phyloP scores from a whole-genome alignment of 2,888 invertebrate genomes.

The Lochmaea crataegi region DNA sequence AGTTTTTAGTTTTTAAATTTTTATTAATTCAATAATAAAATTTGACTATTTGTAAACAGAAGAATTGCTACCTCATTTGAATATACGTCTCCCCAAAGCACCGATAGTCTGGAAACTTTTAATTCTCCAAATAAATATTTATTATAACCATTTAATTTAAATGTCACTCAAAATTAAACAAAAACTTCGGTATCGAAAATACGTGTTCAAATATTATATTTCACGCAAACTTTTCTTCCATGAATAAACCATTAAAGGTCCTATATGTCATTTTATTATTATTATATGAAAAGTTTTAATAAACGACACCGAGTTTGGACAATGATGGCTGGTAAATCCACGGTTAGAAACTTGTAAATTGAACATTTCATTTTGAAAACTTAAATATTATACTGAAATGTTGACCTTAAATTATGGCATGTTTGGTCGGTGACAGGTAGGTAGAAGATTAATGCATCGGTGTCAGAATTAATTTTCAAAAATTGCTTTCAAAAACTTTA shows the following conservation, averaged over 20 bases:
- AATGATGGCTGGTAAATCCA: not conserved
- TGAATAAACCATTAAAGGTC: conserved; percentile 31
- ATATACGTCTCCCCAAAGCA: not conserved
- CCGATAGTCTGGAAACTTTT: conserved; percentile 14
- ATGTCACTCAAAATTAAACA: conserved; percentile 32
- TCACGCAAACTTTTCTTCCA: conserved; percentile 29
- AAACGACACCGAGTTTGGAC: conserved; percentile 16
- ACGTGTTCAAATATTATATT: conserved; percentile 25
- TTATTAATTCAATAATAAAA: too few relatives aligned
- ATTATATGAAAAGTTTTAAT: conserved; percentile 29
- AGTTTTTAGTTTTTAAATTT: too few relatives aligned
- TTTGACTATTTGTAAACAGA: not conserved
- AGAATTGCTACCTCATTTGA: not conserved
- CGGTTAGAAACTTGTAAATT: not conserved
- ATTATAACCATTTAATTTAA: conserved; percentile 22
- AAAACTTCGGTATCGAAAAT: conserved; percentile 30
- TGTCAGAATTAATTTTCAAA: not conserved
- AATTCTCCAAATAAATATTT: not conserved
- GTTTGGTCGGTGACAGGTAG: not conserved
- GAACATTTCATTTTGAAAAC: conserved; percentile 15
- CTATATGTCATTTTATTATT: conserved; percentile 26
- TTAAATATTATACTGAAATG: not conserved
- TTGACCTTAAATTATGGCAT: conserved; percentile 10
- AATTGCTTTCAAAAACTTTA: not conserved
- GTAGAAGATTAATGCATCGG: not conserved